Base-by-base conservation (phyloP, 2,113 vertebrate genomes). In the Nannobrachium achirus region DNA sequence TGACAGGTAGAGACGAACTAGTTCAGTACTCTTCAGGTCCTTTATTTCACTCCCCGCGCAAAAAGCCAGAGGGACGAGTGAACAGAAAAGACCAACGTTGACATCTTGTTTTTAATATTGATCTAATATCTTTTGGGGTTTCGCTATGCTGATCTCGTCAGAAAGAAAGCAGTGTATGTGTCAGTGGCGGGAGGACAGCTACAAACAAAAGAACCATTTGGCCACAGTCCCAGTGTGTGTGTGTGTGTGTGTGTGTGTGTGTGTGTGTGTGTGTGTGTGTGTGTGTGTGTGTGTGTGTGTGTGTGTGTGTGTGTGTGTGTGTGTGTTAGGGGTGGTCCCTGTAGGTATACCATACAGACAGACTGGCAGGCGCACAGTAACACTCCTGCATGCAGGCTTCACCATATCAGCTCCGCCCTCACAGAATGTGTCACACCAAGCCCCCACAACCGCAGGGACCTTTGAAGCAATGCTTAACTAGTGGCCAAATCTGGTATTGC, bases 201-300 rank as follows among this genome's bases (percentile, higher is more conserved):
- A 77, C 80, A 89, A 85, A 88, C 85, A 86, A 89, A 90, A 85
- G 73, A 73, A 78, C 52, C 63, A 70, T 89, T 89, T 89, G 89
- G 87, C 87, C 8, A 55, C 9, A 39, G 38, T 83, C 84, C 84
- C 82, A 76, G 80, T 79, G 48, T 77, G 73, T 55, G 72, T 79
- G 75, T 79, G 57, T 82, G 77, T 74, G 69, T 79, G 46, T 56
- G 56, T 66, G 64, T 72, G 78, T 71, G 55, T 40, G 53, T 79
- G 73, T 81, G 53, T 52, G 52, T 63, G 50, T 49, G 52, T 56
- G 58, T 42, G 55, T 49, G 13, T 48, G 48, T 0, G 46, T 50
- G 63, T 39, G 33, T 7, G 20, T 56, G 20, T 33, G 45, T 49
- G 44, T 49, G 60, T 49, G 44, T 49, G 44, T 60, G 39, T 44